Base-by-base conservation (phyloP, 2,113 vertebrate species). In the Cololabis saira region DNA sequence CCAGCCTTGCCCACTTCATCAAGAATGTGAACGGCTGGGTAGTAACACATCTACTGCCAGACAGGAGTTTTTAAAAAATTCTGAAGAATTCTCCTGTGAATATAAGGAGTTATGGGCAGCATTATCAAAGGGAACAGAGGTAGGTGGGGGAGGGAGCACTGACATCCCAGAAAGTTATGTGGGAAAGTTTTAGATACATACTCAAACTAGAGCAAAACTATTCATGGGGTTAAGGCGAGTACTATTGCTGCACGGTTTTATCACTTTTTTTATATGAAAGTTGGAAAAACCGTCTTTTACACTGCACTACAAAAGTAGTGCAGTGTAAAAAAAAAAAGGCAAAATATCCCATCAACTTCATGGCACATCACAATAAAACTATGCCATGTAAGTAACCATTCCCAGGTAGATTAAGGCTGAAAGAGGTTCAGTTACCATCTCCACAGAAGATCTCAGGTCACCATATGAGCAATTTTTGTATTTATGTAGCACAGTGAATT, bases 121-220 rank as follows among this genome's bases (percentile, higher is more conserved):
- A 87, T 77, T 85, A 83, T 82, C 87, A 87, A 84, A 88, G 82
- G 80, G 72, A 51, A 45, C 17, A 73, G 30, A 50, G 67, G 67
- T 68, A 65, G 76, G 66, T n/a, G 22, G 58, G 69, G 74, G 74
- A 81, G 83, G 3, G 69, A 84, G 76, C 72, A 84, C 74, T 85
- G 89, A 87, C 78, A 87, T 84, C 56, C 81, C 67, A 72, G 72
- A 82, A 87, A 89, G 80, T 88, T 89, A 61, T 79, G 71, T 85
- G 71, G 76, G 73, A 71, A 89, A 89, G 80, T 45, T 83, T 89
- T 89, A 79, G 67, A 78, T 72, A 74, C 71, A 83, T 43, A 84
- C 74, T 80, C 57, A 69, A 77, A 89, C 78, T 82, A 71, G 63
- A 64, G 48, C 67, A 80, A 74, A 86, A 83, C 70, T 74, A 72